phyloP scores from a whole-genome alignment of 2,113 vertebrate genomes.

The Sturnira hondurensis region DNA sequence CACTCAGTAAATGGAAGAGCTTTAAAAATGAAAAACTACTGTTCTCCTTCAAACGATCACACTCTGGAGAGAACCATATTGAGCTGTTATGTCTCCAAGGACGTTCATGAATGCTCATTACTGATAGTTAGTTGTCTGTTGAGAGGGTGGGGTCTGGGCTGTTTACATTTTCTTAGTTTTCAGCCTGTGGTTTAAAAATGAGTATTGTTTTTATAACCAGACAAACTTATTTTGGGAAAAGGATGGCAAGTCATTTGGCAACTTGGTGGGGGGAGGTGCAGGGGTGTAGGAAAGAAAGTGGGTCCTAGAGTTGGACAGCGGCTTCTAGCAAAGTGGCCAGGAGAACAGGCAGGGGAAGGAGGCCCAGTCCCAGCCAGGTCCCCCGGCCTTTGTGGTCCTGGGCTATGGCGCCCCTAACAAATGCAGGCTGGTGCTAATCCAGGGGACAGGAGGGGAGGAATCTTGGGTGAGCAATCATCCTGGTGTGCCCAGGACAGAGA shows the following conservation, averaged over 20 bases:
- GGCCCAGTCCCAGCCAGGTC: background rate
- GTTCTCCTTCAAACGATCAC: background rate
- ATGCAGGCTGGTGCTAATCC: background rate
- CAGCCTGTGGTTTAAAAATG: background rate
- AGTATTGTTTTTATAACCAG: background rate
- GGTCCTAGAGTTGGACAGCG: background rate
- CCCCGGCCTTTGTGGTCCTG: fast-evolving
- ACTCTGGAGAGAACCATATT: background rate
- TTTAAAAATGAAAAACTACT: background rate
- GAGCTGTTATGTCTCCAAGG: background rate
- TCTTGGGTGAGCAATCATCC: background rate
- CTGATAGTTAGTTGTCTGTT: background rate
- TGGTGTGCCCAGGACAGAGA: background rate
- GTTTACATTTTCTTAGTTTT: background rate
- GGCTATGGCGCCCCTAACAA: background rate
- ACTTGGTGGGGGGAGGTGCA: fast-evolving
- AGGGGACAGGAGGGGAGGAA: too few relatives aligned
- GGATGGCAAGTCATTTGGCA: background rate
- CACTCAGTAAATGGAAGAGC: background rate
- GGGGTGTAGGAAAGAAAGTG: background rate
- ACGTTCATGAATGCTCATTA: background rate
- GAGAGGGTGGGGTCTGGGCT: background rate
- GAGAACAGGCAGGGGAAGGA: background rate
- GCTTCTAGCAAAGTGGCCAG: background rate
- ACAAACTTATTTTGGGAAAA: background rate